Conservation (phyloP, 2,888 invertebrate species). For the Luperina testacea region DNA sequence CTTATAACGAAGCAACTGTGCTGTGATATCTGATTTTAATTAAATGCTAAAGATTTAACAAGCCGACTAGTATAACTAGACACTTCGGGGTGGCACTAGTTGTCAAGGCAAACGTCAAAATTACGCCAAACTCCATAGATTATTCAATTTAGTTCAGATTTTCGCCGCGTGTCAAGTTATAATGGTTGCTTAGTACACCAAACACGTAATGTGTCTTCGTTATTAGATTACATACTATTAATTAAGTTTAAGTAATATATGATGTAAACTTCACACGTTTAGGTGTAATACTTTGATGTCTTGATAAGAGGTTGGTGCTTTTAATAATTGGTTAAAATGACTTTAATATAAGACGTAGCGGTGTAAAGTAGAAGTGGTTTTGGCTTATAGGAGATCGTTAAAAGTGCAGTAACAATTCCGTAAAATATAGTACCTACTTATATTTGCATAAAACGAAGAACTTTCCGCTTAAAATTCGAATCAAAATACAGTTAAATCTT, state of each 20-base stretch:
- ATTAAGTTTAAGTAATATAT: slow-evolving; percentile 55
- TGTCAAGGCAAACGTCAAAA: background rate
- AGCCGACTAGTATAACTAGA: background rate
- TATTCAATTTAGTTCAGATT: slow-evolving; percentile 4
- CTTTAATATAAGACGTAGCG: background rate
- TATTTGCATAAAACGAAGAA: background rate
- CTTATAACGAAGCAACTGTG: slow-evolving; percentile 30
- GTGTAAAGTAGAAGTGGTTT: background rate
- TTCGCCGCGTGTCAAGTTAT: slow-evolving; percentile 32
- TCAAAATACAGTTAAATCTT: slow-evolving; percentile 18
- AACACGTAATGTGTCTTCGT: slow-evolving; percentile 38
- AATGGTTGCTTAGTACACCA: slow-evolving; percentile 19
- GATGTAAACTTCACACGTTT: slow-evolving; percentile 46
- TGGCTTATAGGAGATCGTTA: background rate
- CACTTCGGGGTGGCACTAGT: slow-evolving; percentile 6
- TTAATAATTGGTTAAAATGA: slow-evolving; percentile 26
- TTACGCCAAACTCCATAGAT: background rate
- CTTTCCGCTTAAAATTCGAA: background rate
- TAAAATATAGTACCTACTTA: background rate
- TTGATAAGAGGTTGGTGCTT: slow-evolving; percentile 28
- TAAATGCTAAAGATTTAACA: slow-evolving; percentile 37
- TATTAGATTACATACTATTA: slow-evolving; percentile 57
- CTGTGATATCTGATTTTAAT: slow-evolving; percentile 48
- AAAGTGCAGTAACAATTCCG: background rate
- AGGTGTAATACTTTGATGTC: slow-evolving; percentile 36